A percentile compares a stretch with the other conserved stretches of the same genome.
phyloP scores from a whole-genome alignment of 2,797 vertebrate genomes.

The Etheostoma perlongum region DNA sequence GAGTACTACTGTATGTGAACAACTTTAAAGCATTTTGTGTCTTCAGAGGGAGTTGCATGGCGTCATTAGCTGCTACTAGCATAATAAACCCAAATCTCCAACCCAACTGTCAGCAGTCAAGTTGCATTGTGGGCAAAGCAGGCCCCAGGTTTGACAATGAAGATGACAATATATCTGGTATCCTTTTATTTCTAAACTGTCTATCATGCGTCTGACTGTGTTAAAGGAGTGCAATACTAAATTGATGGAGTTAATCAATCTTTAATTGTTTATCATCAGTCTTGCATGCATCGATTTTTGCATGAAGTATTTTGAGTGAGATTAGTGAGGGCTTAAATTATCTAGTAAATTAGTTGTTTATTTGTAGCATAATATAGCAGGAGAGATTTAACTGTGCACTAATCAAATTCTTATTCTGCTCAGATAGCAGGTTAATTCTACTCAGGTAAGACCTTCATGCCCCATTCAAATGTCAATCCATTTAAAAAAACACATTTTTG shows the following conservation, averaged over 20 bases:
- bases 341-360: neutral
- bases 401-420: conserved; percentile 48
- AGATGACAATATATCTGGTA: neutral
- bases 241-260: rapidly evolving
- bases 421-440: conserved; percentile 41
- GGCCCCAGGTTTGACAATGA: neutral
- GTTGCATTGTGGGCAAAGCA: conserved; percentile 15
- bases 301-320: neutral
- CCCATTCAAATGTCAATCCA: conserved; percentile 16
- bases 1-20: neutral
- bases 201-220: neutral
- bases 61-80: neutral
- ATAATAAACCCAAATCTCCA: neutral
- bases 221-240: neutral
- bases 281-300: conserved; percentile 1
- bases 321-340: neutral
- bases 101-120: neutral
- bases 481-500: neutral
- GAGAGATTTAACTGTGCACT: conserved; percentile 16
- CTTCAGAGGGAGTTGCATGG: neutral
- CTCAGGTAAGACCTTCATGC: conserved; percentile 68
- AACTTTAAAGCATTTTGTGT: neutral
- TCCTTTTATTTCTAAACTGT: neutral
- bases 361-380: neutral
- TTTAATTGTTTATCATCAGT: neutral